Evolutionary conservation across 2,888 invertebrate species (phyloP).

Genomic region (Netelia virgata): DNA sequence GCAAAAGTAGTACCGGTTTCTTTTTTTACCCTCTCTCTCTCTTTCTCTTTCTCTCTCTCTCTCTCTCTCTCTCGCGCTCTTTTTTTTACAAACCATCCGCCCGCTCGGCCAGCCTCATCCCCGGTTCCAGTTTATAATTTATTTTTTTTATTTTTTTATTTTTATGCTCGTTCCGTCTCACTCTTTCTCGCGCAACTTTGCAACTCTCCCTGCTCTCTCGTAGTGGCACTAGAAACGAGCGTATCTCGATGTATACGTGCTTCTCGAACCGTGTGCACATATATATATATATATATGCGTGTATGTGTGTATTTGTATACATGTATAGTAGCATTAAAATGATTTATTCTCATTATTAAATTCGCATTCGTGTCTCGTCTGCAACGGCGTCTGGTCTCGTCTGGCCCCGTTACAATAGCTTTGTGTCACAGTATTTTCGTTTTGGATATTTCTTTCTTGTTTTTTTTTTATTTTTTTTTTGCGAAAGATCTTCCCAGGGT

Average conservation of each 20-base stretch:
- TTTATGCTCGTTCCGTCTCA: background rate
- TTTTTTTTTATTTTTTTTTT: conserved; percentile 44
- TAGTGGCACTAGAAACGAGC: conserved; percentile 34
- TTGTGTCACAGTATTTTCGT: conserved; percentile 41
- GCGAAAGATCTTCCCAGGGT: conserved; percentile 42
- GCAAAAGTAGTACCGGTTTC: conserved; percentile 82
- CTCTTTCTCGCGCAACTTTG: conserved; percentile 6
- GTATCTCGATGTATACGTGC: conserved; percentile 25
- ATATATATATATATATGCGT: background rate
- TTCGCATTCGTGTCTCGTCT: conserved; percentile 77
- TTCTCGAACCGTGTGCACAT: background rate
- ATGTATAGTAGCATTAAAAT: conserved; percentile 78
- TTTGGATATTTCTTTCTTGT: conserved; percentile 27
- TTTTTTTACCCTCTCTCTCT: conserved; percentile 62
- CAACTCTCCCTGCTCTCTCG: conserved; percentile 45
- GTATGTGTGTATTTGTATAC: background rate
- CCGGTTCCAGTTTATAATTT: conserved; percentile 49
- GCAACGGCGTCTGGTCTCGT: conserved; percentile 52
- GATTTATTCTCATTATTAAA: conserved; percentile 83
- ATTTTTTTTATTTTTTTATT: conserved; percentile 49
- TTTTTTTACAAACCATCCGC: conserved; percentile 59
- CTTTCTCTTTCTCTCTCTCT: conserved; percentile 10
- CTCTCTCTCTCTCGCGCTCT: background rate
- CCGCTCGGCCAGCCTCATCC: conserved; percentile 52
- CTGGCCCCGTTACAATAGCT: conserved; percentile 42